Conservation (phyloP, 1,140 invertebrate genomes). For the Pachypsylla venusta region DNA sequence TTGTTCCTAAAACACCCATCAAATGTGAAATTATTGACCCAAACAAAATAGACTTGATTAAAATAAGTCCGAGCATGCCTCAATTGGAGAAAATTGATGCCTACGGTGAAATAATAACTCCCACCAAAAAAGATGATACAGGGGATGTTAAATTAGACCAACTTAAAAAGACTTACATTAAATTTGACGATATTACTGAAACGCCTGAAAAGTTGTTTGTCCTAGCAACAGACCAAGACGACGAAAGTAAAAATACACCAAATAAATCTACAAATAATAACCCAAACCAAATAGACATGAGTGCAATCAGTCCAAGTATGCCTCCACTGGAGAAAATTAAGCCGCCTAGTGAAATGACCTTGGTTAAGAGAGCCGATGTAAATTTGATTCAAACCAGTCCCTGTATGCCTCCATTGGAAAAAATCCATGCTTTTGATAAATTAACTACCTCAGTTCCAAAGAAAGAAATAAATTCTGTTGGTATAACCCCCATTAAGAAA, state of each 20-base stretch:
- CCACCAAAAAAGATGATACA: not conserved
- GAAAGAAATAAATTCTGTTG: too few relatives aligned
- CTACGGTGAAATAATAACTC: not conserved
- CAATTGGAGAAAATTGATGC: not conserved
- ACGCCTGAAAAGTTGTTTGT: not conserved
- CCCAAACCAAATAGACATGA: too few relatives aligned
- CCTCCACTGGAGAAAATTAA: too few relatives aligned
- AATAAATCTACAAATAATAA: not conserved
- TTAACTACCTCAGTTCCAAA: too few relatives aligned
- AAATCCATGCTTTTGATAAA: too few relatives aligned
- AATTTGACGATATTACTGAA: not conserved
- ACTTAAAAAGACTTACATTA: too few relatives aligned
- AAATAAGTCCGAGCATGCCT: slow-evolving; percentile 1
- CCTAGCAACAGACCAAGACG: not conserved
- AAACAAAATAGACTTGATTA: not conserved
- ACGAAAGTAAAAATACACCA: not conserved
- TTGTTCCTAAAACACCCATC: not conserved
- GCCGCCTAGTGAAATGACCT: too few relatives aligned
- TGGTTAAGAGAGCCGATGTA: too few relatives aligned
- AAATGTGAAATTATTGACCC: slow-evolving; percentile 4
- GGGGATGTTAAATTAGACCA: too few relatives aligned
- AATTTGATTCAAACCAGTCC: too few relatives aligned
- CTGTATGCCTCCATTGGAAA: too few relatives aligned
- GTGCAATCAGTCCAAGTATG: too few relatives aligned
- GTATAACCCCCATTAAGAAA: not conserved